These are phyloP conservation scores for Xenopus borealis DNA, from an alignment of 2,113 vertebrate genomes.

Conservation along the genomic window DNA sequence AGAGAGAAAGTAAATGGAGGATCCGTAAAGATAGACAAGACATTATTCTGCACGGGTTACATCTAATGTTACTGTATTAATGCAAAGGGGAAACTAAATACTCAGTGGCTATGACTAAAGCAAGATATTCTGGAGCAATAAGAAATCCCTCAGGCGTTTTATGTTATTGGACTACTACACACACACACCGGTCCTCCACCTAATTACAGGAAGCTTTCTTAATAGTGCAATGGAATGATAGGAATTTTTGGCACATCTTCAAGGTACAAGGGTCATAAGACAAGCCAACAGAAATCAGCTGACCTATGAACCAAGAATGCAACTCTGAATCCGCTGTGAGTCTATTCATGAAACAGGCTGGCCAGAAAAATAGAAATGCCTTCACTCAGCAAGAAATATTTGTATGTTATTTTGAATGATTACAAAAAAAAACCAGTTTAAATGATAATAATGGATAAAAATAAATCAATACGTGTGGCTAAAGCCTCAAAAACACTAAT, in stretches of 20 bases:
- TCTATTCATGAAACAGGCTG: no score
- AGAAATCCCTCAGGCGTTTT: not conserved
- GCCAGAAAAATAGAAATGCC: no score
- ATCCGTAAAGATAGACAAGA: not conserved
- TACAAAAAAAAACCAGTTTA: no score
- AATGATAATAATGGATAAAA: no score
- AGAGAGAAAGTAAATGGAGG: not conserved
- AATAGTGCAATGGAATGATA: conserved; percentile 72
- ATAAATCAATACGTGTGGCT: no score
- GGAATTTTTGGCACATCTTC: conserved; percentile 69
- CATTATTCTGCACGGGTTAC: no score
- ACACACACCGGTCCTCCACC: not conserved
- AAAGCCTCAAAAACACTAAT: no score
- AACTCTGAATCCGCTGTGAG: no score
- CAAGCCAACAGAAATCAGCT: conserved; percentile 54
- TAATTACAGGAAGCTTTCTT: conserved; percentile 42
- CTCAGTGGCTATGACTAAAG: not conserved
- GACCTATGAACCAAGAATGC: conserved; percentile 62
- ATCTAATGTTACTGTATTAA: not conserved
- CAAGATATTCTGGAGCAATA: not conserved
- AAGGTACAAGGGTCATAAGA: conserved; percentile 59
- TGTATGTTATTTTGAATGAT: no score
- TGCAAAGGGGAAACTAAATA: not conserved
- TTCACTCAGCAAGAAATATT: no score
- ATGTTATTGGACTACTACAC: conserved; percentile 8